Evolutionary conservation across 2,888 invertebrate species (phyloP).

Genomic region (Ligdia adustata): DNA sequence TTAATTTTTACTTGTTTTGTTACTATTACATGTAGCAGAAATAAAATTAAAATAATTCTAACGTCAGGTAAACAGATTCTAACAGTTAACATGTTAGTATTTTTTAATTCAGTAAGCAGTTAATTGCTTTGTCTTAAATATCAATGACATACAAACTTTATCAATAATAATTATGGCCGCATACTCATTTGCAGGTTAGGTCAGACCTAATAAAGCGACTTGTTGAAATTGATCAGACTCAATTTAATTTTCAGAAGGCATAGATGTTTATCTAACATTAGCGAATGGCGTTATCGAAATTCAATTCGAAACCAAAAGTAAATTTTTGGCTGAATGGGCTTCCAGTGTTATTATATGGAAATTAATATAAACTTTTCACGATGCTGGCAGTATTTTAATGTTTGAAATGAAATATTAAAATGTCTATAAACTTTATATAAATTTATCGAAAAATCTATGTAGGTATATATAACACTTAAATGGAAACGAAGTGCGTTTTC

Average conservation of each 20-base stretch:
- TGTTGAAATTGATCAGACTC: conserved; percentile 8
- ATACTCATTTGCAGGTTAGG: conserved; percentile 4
- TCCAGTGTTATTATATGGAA: conserved; percentile 19
- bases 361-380: conserved; percentile 18
- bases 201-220: conserved; percentile 2
- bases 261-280: conserved; percentile 21
- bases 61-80: too few relatives aligned
- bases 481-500: too few relatives aligned
- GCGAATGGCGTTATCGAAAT: conserved; percentile 19
- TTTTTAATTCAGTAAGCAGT: too few relatives aligned
- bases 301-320: conserved; percentile 18
- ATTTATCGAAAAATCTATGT: too few relatives aligned
- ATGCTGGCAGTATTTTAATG: conserved; percentile 6
- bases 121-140: too few relatives aligned
- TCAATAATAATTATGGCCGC: neutral
- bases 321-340: conserved; percentile 18
- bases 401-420: conserved; percentile 12
- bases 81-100: too few relatives aligned
- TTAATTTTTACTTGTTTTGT: too few relatives aligned
- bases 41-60: too few relatives aligned
- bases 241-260: conserved; percentile 10
- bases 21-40: too few relatives aligned
- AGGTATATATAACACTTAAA: too few relatives aligned
- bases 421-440: too few relatives aligned
- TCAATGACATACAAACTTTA: too few relatives aligned